Conservation (phyloP, 2,797 vertebrate genomes). For the Onychomys leucogaster region DNA sequence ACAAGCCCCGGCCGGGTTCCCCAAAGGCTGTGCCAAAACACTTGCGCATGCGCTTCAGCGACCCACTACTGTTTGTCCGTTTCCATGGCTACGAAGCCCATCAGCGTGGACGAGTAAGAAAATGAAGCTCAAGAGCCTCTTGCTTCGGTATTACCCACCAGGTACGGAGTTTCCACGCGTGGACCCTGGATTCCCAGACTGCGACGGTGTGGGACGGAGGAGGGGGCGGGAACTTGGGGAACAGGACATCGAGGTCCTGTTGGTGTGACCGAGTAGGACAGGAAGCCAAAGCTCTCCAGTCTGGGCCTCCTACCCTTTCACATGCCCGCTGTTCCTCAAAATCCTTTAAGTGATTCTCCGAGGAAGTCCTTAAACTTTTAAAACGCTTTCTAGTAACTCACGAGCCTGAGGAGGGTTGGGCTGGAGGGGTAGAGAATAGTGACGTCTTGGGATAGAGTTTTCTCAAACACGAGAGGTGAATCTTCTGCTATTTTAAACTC, state of each 20-base stretch:
- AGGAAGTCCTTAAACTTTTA: background rate
- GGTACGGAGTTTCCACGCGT: slow-evolving; percentile 81
- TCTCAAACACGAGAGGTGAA: background rate
- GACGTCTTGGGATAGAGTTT: background rate
- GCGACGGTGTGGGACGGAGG: rapidly evolving
- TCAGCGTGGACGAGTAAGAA: rapidly evolving
- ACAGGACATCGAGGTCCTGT: rapidly evolving
- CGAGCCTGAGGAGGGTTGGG: background rate
- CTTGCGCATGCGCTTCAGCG: slow-evolving; percentile 49
- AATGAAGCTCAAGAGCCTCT: slow-evolving; percentile 93
- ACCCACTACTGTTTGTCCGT: slow-evolving; percentile 76
- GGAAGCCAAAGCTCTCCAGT: background rate
- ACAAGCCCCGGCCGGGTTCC: background rate
- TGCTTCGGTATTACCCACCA: slow-evolving; percentile 95
- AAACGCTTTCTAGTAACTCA: background rate
- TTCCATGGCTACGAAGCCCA: slow-evolving; percentile 73
- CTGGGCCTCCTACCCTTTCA: background rate
- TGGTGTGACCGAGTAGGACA: rapidly evolving
- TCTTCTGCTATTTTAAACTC: background rate
- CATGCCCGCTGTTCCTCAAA: background rate
- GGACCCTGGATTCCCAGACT: rapidly evolving
- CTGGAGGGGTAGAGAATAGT: too few relatives aligned
- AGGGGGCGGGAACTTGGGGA: background rate
- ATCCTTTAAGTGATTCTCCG: background rate
- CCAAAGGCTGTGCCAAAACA: rapidly evolving